Evolutionary conservation across 2,113 vertebrate species (phyloP).

Genomic region (Onychostruthus taczanowskii): DNA sequence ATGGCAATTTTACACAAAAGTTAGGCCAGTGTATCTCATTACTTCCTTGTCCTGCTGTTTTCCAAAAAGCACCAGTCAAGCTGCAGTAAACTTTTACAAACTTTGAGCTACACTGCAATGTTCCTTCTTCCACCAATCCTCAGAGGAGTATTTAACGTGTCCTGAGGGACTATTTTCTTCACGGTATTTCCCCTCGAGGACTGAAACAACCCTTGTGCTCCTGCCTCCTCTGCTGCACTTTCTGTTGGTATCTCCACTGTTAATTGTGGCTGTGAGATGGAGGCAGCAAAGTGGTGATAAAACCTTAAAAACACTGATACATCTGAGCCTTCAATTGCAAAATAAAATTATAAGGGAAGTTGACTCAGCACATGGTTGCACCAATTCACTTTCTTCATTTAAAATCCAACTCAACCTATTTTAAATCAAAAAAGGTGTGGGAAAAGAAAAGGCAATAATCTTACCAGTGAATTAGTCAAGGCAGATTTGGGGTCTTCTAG

Average conservation of each 20-base stretch:
- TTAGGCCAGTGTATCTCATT: background rate
- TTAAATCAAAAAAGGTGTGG: background rate
- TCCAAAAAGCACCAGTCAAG: background rate
- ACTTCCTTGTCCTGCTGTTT: background rate
- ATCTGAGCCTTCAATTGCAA: background rate
- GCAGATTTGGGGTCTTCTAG: background rate
- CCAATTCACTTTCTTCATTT: background rate
- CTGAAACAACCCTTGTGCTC: background rate
- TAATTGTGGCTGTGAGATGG: background rate
- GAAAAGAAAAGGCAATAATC: background rate
- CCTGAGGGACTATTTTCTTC: background rate
- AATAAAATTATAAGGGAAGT: background rate
- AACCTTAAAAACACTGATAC: background rate
- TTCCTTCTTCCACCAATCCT: background rate
- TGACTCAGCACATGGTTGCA: background rate
- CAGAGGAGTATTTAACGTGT: background rate
- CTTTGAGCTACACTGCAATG: background rate
- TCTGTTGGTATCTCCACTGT: background rate
- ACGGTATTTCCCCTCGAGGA: background rate
- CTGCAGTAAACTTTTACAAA: background rate
- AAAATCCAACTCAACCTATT: background rate
- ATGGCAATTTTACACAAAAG: background rate
- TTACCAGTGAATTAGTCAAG: slow-evolving; percentile 12
- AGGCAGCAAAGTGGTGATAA: background rate
- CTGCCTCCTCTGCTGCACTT: background rate